Evolutionary conservation across 2,797 vertebrate genomes (phyloP), one percentile per base, ranked within the genome.

Genomic region (Holocentrus rufus): DNA sequence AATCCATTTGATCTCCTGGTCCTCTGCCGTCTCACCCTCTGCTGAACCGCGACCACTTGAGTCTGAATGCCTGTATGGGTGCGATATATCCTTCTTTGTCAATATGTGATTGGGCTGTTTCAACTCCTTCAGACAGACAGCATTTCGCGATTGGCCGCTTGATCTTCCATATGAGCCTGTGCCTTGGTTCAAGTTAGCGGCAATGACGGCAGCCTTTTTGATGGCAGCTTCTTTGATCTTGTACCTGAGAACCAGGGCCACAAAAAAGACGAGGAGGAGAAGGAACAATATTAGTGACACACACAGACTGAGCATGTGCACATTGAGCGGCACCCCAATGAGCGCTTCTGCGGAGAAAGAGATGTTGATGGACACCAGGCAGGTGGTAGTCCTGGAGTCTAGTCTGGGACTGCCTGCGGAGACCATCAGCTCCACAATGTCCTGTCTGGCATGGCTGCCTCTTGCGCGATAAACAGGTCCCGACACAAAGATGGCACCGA

Each of bases 1-100:
- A 64, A 98, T 97, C 93, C 91, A 93, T 86, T 95, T 95, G 59
- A 98, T 97, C 90, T 97, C 97, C 79, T 95, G 94, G 1, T 98
- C 96, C 76, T 98, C 97, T 5, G 95, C 95, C 3, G 92, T 96
- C 86, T 97, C 95, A 30, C 94, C 96, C 83, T 97, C 95, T 0
- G 94, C 94, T 44, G 95, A 98, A 46, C 95, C 92, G 50, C 92
- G 95, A 6, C 95, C 94, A 4, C 95, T 96, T 1, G 94, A 95
- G 69, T 93, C 92, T 18, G 96, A 96, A 77, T 87, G 92, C 70
- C 90, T 92, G 74, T 85, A 93, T 3, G 80, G 80, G 42, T 91
- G 82, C 8, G 66, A 58, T 15, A 80, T 36, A 7, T 93, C 91
- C 52, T 92, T 92, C 58, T 82, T 92, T 70, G 91, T 91, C 72